Evolutionary conservation across 2,113 vertebrate species (phyloP), one percentile per base, ranked within the genome.

Genomic region (Xiphophorus couchianus): DNA sequence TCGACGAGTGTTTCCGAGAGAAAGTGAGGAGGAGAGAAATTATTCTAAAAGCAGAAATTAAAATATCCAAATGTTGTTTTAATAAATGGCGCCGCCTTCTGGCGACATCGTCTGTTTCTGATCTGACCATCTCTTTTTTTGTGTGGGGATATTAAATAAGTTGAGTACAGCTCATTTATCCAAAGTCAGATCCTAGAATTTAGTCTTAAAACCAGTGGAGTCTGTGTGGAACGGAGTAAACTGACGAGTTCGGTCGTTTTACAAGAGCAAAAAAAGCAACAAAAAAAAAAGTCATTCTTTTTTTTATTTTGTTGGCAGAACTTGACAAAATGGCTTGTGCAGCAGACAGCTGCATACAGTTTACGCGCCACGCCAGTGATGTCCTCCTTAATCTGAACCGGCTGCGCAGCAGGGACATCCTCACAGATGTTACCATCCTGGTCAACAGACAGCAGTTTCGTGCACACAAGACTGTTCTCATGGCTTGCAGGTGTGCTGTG

Each of bases 321-420:
- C 89, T 95, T 85, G 88, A 95, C 92, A 87, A 94, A 90, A 99
- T 99, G 98, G 95, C 97, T 91, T 97, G 96, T 0, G 95, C 96
- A 10, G 96, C 97, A 83, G 97, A 99, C 94, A 98, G 97, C 94
- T 99, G 98, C 93, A 98, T 99, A 92, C 98, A 99, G 88, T 99
- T 99, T 93, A 99, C 97, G 2, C 97, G 97, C 76, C 98, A 99
- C 0, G 98, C 97, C 0, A 98, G 97, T 19, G 98, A 99, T 3
- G 97, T 99, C 31, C 96, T 99, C 74, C 96, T 99, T 89, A 99
- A 99, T 77, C 96, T 99, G 79, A 99, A 99, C 76, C 96, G 98
- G 58, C 95, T 99, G 64, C 95, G 98, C 3, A 98, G 96, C 92
- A 93, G 97, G 63, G 97, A 99, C 51, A 97, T 99, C 78, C 92